Evolutionary conservation across 2,797 vertebrate genomes (phyloP), one percentile per base, ranked within the genome.

Genomic region (Centropyge bicolor): DNA sequence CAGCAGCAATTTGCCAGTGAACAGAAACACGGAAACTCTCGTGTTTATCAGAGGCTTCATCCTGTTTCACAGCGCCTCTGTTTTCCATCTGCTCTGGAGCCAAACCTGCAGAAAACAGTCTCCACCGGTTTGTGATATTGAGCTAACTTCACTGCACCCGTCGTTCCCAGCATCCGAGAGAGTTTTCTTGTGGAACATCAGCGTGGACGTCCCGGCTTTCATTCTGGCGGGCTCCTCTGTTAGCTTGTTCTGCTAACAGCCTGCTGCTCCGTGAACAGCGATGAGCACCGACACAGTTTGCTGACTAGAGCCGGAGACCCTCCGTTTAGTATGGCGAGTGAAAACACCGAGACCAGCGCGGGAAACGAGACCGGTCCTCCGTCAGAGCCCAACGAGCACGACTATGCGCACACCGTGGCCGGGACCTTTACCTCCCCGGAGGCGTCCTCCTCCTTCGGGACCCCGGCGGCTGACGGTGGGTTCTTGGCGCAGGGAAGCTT

Each of bases 341-440:
- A 69, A 38, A 76, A 74, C 78, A 56, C 36, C 3, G 67, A 78
- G 6, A 36, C 40, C n/a, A 64, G 19, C 62, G 49, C 63, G 24
- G 70, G 54, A 7, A 76, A 19, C 74, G 60, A 82, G 4, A 20
- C 12, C 0, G 63, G 48, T 0, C 16, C 73, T 0, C 49, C 74
- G 0, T 64, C 90, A 1, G 91, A 90, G 13, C 54, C 88, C 0
- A 90, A 89, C 70, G 90, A 93, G 41, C 90, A 92, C 55, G 90
- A 92, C 61, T 92, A 92, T 36, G 92, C 92, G 0, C 82, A 89
- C 84, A 8, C 70, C 3, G 56, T 43, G 19, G 80, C 74, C 19
- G 5, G 6, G 0, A 38, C 27, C 67, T 61, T 62, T 0, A 3
- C 35, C 0, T 51, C 78, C 17, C 1, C 68, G 0, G 75, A 78